These are phyloP conservation scores for Coregonus ussuriensis DNA, from an alignment of 2,797 vertebrate species.

Conservation along the genomic window DNA sequence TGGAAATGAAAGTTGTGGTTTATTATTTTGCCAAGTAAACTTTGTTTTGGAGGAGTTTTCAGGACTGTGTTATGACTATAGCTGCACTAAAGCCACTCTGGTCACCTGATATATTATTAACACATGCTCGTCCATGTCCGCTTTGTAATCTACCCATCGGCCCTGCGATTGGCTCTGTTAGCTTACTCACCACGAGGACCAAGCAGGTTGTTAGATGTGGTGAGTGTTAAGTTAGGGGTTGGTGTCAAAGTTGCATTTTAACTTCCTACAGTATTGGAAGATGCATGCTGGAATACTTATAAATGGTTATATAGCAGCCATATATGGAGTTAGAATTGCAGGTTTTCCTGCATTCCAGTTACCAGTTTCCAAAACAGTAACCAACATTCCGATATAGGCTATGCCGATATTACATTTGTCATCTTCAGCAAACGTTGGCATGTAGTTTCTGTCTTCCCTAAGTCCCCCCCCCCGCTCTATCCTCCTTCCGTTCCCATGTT, in stretches of 20 bases:
- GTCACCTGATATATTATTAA: not conserved
- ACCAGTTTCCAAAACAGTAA: not conserved
- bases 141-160: not conserved
- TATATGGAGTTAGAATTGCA: not conserved
- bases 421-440: not conserved
- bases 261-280: too few relatives aligned
- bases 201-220: too few relatives aligned
- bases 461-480: not conserved
- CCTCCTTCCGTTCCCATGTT: not conserved
- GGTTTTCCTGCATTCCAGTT: constrained; percentile 1
- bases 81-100: not conserved
- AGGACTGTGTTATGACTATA: not conserved
- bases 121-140: not conserved
- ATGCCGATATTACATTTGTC: not conserved
- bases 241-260: too few relatives aligned
- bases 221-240: too few relatives aligned
- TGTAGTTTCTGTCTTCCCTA: too few relatives aligned
- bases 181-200: not conserved
- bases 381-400: not conserved
- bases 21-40: too few relatives aligned
- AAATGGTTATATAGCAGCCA: too few relatives aligned
- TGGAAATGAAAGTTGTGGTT: not conserved
- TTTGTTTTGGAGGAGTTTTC: not conserved
- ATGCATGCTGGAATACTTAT: too few relatives aligned
- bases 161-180: not conserved